phyloP scores from a whole-genome alignment of 2,797 vertebrate species.

The Natrix natrix region DNA sequence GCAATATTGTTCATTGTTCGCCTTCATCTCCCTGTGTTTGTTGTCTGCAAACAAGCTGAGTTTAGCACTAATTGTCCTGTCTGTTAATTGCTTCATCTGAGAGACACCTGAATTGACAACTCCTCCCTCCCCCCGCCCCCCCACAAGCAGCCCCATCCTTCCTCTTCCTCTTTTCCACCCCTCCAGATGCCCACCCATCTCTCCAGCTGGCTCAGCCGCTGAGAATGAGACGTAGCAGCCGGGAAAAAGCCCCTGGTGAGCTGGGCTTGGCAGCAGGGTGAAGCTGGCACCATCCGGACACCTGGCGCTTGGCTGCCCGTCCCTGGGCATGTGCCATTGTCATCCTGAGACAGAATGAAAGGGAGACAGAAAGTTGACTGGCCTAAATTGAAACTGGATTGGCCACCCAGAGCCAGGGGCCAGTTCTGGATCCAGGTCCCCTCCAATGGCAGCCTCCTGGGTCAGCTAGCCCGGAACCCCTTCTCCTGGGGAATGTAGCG shows the following conservation, averaged over 20 bases:
- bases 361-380: not conserved
- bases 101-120: not conserved
- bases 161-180: not conserved
- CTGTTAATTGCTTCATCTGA: not conserved
- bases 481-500: not conserved
- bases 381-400: not conserved
- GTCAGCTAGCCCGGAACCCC: not conserved
- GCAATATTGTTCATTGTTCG: slow-evolving; percentile 6
- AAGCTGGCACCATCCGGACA: not conserved
- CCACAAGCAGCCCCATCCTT: not conserved
- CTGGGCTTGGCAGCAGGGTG: not conserved
- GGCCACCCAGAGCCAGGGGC: not conserved
- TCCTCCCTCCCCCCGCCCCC: not conserved
- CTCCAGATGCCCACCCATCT: not conserved
- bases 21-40: not conserved
- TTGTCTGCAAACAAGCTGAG: slow-evolving; percentile 19
- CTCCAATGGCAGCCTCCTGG: not conserved
- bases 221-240: not conserved
- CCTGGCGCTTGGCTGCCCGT: not conserved
- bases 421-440: not conserved
- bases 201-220: not conserved
- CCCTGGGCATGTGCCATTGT: not conserved
- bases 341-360: not conserved
- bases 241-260: not conserved
- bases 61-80: slow-evolving; percentile 2